Evolutionary conservation across 92 coral and sea anemone species (phyloP).

Genomic region (Porites lobata): DNA sequence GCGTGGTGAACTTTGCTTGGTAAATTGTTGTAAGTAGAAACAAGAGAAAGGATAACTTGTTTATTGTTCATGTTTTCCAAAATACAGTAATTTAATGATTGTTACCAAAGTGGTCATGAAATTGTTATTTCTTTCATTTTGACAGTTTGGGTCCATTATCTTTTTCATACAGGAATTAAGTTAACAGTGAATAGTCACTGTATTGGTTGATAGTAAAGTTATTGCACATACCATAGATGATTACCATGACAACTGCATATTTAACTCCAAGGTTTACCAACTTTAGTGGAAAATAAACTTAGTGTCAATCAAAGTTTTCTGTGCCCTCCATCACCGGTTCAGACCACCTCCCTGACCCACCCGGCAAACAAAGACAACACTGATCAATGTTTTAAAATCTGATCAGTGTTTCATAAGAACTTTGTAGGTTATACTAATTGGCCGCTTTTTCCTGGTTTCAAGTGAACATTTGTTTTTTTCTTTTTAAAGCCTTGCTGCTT

Average conservation of each 20-base stretch:
- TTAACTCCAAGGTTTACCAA: too few relatives aligned
- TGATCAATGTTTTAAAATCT: too few relatives aligned
- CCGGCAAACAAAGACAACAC: too few relatives aligned
- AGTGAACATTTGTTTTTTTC: not conserved
- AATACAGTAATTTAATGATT: not conserved
- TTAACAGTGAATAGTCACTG: not conserved
- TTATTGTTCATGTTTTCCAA: slow-evolving; percentile 2
- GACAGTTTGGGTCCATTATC: slow-evolving; percentile 4
- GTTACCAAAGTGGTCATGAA: not conserved
- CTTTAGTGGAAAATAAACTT: too few relatives aligned
- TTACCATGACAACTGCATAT: not conserved
- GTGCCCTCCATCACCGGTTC: too few relatives aligned
- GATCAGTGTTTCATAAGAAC: too few relatives aligned
- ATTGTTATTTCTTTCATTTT: not conserved
- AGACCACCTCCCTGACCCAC: too few relatives aligned
- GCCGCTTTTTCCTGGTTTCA: too few relatives aligned
- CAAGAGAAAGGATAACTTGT: slow-evolving; percentile 3
- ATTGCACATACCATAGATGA: slow-evolving; percentile 14
- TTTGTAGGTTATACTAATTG: too few relatives aligned
- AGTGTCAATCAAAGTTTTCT: too few relatives aligned
- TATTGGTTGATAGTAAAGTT: not conserved
- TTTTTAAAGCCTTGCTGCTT: not conserved
- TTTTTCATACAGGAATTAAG: slow-evolving; percentile 1
- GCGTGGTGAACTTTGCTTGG: not conserved
- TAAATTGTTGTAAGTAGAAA: slow-evolving; percentile 1